Percentiles rank a stretch among this genome's conserved stretches.
These are phyloP conservation scores for Eurystomus gularis DNA, from an alignment of 2,113 vertebrate species.

Conservation along the genomic window DNA sequence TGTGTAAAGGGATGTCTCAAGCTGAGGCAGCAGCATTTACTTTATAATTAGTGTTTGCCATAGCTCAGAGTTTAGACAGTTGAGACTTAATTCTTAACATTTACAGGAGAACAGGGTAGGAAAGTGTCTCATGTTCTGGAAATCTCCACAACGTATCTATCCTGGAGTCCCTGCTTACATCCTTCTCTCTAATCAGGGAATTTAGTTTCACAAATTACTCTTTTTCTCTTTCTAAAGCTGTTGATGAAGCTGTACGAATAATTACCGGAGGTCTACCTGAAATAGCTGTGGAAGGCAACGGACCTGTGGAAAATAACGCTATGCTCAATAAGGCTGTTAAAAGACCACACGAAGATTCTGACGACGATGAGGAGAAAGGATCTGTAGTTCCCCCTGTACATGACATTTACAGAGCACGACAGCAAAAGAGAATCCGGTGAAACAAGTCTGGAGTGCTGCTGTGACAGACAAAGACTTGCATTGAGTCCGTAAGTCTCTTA, in stretches of 20 bases:
- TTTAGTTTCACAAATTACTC: background rate
- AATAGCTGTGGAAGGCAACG: slow-evolving; percentile 87
- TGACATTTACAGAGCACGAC: slow-evolving; percentile 95
- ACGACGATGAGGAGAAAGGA: slow-evolving; percentile 97
- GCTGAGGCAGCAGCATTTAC: background rate
- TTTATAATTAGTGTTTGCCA: background rate
- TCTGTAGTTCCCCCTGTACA: slow-evolving; percentile 93
- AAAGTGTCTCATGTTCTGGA: background rate
- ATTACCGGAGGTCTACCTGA: slow-evolving; percentile 91
- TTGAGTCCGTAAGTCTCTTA: slow-evolving; percentile 64
- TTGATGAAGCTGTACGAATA: slow-evolving; percentile 92
- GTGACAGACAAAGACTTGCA: slow-evolving; percentile 45
- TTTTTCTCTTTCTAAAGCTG: slow-evolving; percentile 72
- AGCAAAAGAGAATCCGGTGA: slow-evolving; percentile 98
- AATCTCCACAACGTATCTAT: background rate
- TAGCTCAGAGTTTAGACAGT: background rate
- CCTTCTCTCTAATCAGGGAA: background rate
- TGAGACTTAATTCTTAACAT: rapidly evolving
- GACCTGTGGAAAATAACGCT: slow-evolving; percentile 89
- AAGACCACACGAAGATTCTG: slow-evolving; percentile 94
- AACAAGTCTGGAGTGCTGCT: background rate
- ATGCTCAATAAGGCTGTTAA: slow-evolving; percentile 89
- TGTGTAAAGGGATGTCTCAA: background rate
- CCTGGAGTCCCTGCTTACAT: background rate
- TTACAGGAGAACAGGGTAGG: background rate